Evolutionary conservation across 2,888 invertebrate species (phyloP).

Genomic region (Ditula angustiorana): DNA sequence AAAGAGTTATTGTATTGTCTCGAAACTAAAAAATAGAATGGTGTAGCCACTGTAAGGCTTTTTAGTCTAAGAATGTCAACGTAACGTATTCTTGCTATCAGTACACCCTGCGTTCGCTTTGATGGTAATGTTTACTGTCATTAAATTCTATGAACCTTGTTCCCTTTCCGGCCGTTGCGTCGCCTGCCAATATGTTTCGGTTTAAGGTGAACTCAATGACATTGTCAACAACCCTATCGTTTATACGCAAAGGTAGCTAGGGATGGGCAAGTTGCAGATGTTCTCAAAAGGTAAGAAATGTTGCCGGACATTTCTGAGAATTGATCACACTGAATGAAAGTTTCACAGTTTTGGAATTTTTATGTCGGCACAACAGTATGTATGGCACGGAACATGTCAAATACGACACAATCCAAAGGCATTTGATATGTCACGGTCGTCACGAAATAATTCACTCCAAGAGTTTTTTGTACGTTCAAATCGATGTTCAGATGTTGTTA

Average conservation of each 20-base stretch:
- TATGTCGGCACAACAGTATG: too few relatives aligned
- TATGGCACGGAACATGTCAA: background rate
- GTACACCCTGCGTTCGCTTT: constrained; percentile 2
- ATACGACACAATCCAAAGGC: background rate
- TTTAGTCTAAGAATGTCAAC: too few relatives aligned
- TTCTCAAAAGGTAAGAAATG: too few relatives aligned
- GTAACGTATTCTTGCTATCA: background rate
- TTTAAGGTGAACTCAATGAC: constrained; percentile 8
- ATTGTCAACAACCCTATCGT: background rate
- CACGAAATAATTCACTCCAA: background rate
- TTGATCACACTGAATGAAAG: too few relatives aligned
- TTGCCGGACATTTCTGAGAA: too few relatives aligned
- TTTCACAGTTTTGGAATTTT: too few relatives aligned
- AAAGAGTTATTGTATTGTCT: too few relatives aligned
- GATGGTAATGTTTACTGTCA: constrained; percentile 5
- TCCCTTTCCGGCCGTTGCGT: background rate
- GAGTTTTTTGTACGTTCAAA: background rate
- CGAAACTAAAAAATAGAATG: too few relatives aligned
- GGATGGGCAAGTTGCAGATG: too few relatives aligned
- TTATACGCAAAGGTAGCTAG: background rate
- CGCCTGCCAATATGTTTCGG: background rate
- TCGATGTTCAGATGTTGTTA: too few relatives aligned
- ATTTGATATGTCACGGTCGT: background rate
- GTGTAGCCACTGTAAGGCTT: too few relatives aligned
- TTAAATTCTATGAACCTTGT: constrained; percentile 13